Base-by-base conservation (phyloP, 2,797 vertebrate genomes). In the Tokudaia muenninki region DNA sequence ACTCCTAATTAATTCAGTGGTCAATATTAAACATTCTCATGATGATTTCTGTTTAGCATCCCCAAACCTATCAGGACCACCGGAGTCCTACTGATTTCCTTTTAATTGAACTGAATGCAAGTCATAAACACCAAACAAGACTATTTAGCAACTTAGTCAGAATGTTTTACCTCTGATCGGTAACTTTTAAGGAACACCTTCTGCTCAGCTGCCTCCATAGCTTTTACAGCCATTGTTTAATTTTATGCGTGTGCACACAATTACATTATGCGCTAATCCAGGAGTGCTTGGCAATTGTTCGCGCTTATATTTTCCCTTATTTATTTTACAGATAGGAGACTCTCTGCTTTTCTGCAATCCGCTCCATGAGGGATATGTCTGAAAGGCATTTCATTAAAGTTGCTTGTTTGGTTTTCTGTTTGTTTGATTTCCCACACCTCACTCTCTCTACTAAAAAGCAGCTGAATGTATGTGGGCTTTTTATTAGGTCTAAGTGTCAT, bases 401-500 rank as follows among this genome's bases (percentile, higher is more conserved):
- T 97, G 95, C 94, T 90, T 94, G 83, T 98, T 98, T 98, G 96
- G 97, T 97, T 97, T 98, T 96, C 93, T 97, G 50, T 96, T 97
- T 79, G 1, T 94, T 95, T 41, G 95, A 97, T 97, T 98, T 97
- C 88, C 87, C 92, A 84, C 59, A 34, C 75, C 87, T 92, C 0
- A 37, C 78, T 97, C 82, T 97, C 94, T 92, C 87, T 47, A 96
- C 61, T 95, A 83, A 84, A 95, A 89, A 97, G 96, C 70, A 96
- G 78, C 97, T 96, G 89, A 77, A 96, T 97, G 91, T 97, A 41
- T 91, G 17, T 95, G 95, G 72, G 97, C 98, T 98, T 98, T 98
- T 98, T 98, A 98, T 98, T 98, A 98, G 98, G 95, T 94, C 96
- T 13, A 75, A 94, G 75, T 98, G 98, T 98, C 98, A 98, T 98